A percentile compares a stretch with the other conserved stretches of the same genome.
These are phyloP conservation scores for Nyctibius bracteatus DNA, from an alignment of 2,113 vertebrate genomes.

Conservation along the genomic window DNA sequence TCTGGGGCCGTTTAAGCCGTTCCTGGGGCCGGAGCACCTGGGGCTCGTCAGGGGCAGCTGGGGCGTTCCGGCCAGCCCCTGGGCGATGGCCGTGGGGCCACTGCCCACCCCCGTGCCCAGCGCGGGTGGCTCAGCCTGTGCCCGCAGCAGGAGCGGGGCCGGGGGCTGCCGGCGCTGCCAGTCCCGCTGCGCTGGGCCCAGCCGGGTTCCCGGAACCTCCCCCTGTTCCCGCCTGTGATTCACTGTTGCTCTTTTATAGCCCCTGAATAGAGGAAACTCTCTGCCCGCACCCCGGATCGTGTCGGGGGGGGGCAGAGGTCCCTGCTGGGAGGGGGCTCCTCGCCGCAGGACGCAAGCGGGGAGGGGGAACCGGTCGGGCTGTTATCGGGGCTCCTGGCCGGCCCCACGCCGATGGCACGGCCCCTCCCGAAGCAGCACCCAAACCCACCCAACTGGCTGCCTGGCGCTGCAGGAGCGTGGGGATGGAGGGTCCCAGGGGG, in stretches of 20 bases:
- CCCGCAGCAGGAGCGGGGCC: not conserved
- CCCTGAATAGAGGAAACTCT: not conserved
- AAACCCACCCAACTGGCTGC: not conserved
- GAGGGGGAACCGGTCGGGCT: not conserved
- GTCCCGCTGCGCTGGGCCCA: accelerated
- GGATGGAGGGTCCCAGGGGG: not conserved
- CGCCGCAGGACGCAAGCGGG: not conserved
- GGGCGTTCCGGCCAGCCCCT: not conserved
- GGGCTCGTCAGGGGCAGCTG: not conserved
- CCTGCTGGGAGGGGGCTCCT: not conserved
- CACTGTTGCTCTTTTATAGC: not conserved
- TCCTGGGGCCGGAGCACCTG: not conserved
- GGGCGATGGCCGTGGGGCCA: not conserved
- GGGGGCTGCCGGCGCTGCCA: not conserved
- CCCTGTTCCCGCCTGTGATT: not conserved
- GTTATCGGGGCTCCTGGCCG: not conserved
- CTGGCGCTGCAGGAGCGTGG: accelerated
- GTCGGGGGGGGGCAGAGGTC: not conserved
- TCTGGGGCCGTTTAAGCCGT: not conserved
- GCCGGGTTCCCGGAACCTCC: not conserved
- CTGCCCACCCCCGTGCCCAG: not conserved
- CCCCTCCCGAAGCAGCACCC: not conserved
- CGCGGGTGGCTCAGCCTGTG: not conserved
- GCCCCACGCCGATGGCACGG: not conserved
- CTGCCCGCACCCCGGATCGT: not conserved